Evolutionary conservation across 1,140 invertebrate genomes (phyloP).

Genomic region (Archivesica marissinica): DNA sequence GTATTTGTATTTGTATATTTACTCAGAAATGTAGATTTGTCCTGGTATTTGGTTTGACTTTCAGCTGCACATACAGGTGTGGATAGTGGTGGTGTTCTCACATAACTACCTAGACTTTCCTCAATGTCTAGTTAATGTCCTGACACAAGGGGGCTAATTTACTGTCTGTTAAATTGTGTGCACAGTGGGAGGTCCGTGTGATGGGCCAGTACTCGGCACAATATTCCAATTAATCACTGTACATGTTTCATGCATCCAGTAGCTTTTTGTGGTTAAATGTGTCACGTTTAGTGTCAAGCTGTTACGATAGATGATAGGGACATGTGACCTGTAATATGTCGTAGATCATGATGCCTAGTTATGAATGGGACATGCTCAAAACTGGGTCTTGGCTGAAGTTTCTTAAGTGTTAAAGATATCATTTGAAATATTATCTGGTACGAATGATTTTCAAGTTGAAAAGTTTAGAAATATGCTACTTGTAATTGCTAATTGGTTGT

Average conservation of each 20-base stretch:
- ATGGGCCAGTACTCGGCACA: constrained; percentile 10
- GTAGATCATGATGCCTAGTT: not conserved
- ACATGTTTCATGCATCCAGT: not conserved
- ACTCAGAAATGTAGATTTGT: too few species aligned
- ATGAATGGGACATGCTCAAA: constrained; percentile 21
- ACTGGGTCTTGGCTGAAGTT: too few species aligned
- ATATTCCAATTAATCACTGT: not conserved
- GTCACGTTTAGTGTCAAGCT: not conserved
- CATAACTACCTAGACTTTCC: too few species aligned
- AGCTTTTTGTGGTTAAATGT: not conserved
- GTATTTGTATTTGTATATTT: too few species aligned
- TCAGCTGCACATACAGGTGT: too few species aligned
- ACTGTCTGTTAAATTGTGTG: constrained; percentile 1
- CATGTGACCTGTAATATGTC: constrained; percentile 16
- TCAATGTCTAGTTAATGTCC: not conserved
- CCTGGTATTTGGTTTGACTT: too few species aligned
- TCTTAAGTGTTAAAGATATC: too few species aligned
- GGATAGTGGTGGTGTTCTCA: too few species aligned
- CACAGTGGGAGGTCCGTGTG: not conserved
- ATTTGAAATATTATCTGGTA: too few species aligned
- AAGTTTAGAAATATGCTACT: too few species aligned
- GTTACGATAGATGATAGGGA: constrained; percentile 25
- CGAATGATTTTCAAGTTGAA: too few species aligned
- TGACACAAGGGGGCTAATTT: not conserved
- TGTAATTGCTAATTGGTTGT: too few species aligned